Base-by-base conservation (phyloP, 2,113 vertebrate genomes). In the Pelecanus crispus region DNA sequence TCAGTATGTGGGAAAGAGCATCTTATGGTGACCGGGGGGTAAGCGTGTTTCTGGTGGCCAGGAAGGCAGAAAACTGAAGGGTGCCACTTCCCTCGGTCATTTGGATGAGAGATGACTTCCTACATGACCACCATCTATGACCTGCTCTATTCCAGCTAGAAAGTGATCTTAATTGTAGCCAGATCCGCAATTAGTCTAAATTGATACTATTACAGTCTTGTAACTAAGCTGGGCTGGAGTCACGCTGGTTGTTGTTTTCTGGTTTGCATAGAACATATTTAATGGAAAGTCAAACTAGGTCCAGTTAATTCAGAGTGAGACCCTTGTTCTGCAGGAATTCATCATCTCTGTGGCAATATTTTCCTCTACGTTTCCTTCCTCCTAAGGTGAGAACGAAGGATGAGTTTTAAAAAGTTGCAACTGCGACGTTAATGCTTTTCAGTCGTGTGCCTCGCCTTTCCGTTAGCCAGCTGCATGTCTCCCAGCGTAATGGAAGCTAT, bases 401-500 rank as follows among this genome's bases (percentile, higher is more conserved):
- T 40, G 67, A 58, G 18, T 49, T 72, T 81, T n/a, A 32, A 44
- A 44, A 75, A 70, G 45, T 18, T 36, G 1, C 24, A 34, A 3
- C 5, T 66, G 32, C 62, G 19, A n/a, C 74, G 38, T 42, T 24
- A 34, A 52, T 21, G 52, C 38, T 59, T 74, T 62, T 83, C 28
- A 52, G 56, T 7, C 3, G 0, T 5, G 25, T 7, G 17, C 6
- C 1, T 20, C 0, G 1, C 1, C 0, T 67, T 75, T 56, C 71
- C 2, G 2, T 63, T 53, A 45, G 62, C 70, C 56, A 49, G 0
- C 36, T 73, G 38, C 50, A 3, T 29, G 20, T 55, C 62, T 89
- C 42, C 38, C 21, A 6, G 18, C 7, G 49, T n/a, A 40, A 34
- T 78, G 4, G 0, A 40, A 92, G 70, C 80, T 65, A 10, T 61